Evolutionary conservation across 1,140 invertebrate species (phyloP).

Genomic region (Aphelinus atriplicis): DNA sequence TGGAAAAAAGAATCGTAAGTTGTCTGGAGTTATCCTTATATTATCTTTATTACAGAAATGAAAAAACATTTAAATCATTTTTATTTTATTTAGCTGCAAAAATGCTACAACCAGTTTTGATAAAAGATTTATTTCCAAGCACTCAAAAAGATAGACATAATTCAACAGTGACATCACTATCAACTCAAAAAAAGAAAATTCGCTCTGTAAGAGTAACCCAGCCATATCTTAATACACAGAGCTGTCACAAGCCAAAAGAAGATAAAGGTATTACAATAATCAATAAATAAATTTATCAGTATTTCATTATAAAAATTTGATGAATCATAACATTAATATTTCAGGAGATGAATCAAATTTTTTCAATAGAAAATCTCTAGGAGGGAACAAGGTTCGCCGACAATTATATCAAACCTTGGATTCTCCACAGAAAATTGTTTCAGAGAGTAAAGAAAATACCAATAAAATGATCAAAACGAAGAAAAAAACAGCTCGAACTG

Average conservation of each 20-base stretch:
- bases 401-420: constrained; percentile 44
- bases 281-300: constrained; percentile 10
- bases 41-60: not conserved
- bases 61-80: not conserved
- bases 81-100: constrained; percentile 26
- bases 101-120: constrained; percentile 35
- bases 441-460: constrained; percentile 23
- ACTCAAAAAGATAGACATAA: constrained; percentile 20
- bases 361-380: constrained; percentile 11
- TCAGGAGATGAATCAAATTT: constrained; percentile 5
- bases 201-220: constrained; percentile 33
- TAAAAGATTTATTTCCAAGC: constrained; percentile 38
- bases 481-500: constrained; percentile 13
- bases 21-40: not conserved
- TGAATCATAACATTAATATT: not conserved
- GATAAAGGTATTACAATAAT: constrained; percentile 25
- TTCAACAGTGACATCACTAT: constrained; percentile 29
- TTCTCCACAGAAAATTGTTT: constrained; percentile 10
- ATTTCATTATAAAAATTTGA: not conserved
- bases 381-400: constrained; percentile 35
- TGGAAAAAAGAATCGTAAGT: constrained; percentile 34
- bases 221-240: constrained; percentile 26
- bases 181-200: constrained; percentile 34
- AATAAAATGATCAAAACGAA: not conserved
- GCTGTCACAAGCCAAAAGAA: constrained; percentile 22